These are phyloP conservation scores for Drosophila neotestacea DNA, from an alignment of 2,888 invertebrate species.

Conservation along the genomic window DNA sequence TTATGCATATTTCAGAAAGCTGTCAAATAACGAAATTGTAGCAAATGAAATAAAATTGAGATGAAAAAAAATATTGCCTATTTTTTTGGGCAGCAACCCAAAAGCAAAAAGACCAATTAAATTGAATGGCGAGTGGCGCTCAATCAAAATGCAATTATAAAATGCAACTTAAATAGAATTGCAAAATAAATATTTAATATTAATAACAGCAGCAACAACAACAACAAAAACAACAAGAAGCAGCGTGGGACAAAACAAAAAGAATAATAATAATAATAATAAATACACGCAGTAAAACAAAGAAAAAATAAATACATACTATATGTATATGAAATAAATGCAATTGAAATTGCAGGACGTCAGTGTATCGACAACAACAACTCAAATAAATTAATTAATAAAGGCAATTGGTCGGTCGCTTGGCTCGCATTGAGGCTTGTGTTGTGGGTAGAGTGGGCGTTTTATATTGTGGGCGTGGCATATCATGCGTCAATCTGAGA, in stretches of 20 bases:
- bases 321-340: constrained; percentile 32
- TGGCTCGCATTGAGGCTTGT: constrained; percentile 20
- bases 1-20: neutral
- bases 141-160: constrained; percentile 76
- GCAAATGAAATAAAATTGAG: constrained; percentile 5
- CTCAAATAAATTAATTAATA: constrained; percentile 79
- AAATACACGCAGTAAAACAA: constrained; percentile 26
- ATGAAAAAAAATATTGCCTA: constrained; percentile 29
- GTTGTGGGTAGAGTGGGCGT: neutral
- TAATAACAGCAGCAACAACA: constrained; percentile 53
- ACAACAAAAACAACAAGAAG: constrained; percentile 11
- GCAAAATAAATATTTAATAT: constrained; percentile 79
- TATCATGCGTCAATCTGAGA: constrained; percentile 30
- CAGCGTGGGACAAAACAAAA: constrained; percentile 22
- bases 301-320: constrained; percentile 13
- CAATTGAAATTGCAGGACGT: constrained; percentile 39
- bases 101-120: constrained; percentile 44
- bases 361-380: constrained; percentile 20
- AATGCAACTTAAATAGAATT: constrained; percentile 78
- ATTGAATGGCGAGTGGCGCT: constrained; percentile 35
- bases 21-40: constrained; percentile 6
- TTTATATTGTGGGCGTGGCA: constrained; percentile 9
- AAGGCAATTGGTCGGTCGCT: constrained; percentile 52
- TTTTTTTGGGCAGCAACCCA: constrained; percentile 20
- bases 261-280: constrained; percentile 5